Base-by-base conservation (phyloP, 2,113 vertebrate species). In the Nesoenas mayeri region DNA sequence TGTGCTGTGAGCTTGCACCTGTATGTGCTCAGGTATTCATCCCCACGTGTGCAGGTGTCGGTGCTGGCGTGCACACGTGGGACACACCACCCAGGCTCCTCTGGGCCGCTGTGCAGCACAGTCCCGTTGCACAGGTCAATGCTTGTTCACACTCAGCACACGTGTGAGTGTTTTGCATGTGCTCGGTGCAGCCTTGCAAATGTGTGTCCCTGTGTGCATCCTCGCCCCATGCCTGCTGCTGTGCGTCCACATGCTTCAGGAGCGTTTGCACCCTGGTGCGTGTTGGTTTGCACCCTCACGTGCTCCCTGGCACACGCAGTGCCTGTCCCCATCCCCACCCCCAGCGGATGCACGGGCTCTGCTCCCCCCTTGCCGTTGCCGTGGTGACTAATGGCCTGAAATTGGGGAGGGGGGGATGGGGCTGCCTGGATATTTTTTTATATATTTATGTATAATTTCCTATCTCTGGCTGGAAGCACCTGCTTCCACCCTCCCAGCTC, bases 311-410 rank as follows among this genome's bases (percentile, higher is more conserved):
- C 50, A 64, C 11, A 5, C 0, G 0, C 61, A 0, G 12, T 80
- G 75, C 47, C 56, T 11, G 1, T 85, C 48, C 48, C 70, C 25
- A 25, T 91, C 80, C 51, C 44, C 7, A 1, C 85, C 64, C 53
- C 51, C 38, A 50, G 56, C 3, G 4, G 75, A 90, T 83, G 47
- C 75, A 31, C 0, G 10, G 85, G 74, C 54, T 93, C 53, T 86
- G 47, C 70, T 87, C 51, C 79, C 79, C 91, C 24, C 28, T 18
- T 69, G 1, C 58, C 0, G 82, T 95, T 97, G 94, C 95, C 91
- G 26, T 97, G 92, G 95, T 89, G 79, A 97, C 95, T 97, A 97
- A 96, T 96, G 93, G 96, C 51, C 79, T 95, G 93, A 92, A 96
- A 91, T 3, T 74, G 95, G 91, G 97, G 78, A 91, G 80, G 70